These are phyloP conservation scores for Drosophila meridiana DNA, from an alignment of 2,888 invertebrate species.

Conservation along the genomic window DNA sequence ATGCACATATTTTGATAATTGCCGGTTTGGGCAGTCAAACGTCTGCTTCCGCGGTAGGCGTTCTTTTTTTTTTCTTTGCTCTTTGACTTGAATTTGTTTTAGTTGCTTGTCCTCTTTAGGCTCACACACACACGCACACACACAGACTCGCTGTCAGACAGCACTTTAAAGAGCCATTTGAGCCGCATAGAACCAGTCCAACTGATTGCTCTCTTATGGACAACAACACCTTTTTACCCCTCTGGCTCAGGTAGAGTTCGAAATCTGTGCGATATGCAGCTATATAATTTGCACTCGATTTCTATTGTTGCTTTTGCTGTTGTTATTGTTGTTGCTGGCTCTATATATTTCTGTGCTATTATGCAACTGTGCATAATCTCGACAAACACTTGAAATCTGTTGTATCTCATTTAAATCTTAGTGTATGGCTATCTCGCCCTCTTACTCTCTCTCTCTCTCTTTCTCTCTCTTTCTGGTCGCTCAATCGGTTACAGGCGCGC, in stretches of 20 bases:
- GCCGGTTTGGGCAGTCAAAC: constrained; percentile 77
- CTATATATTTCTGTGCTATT: constrained; percentile 19
- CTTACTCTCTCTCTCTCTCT: neutral
- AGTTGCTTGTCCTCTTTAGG: constrained; percentile 60
- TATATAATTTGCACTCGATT: constrained; percentile 31
- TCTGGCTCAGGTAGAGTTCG: constrained; percentile 16
- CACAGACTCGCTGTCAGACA: constrained; percentile 28
- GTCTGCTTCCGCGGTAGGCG: constrained; percentile 81
- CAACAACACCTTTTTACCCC: constrained; percentile 35
- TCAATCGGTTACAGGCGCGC: constrained; percentile 55
- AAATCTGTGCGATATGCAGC: constrained; percentile 34
- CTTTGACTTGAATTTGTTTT: constrained; percentile 74
- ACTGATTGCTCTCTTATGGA: constrained; percentile 43
- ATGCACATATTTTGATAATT: constrained; percentile 83
- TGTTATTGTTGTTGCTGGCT: neutral
- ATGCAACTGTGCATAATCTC: constrained; percentile 45
- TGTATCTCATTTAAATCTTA: constrained; percentile 42
- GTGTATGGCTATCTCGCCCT: neutral
- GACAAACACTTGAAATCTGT: constrained; percentile 49
- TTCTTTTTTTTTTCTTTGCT: constrained; percentile 48
- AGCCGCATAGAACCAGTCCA: constrained; percentile 35
- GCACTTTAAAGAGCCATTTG: constrained; percentile 44
- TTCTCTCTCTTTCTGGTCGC: constrained; percentile 10
- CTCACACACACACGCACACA: constrained; percentile 27
- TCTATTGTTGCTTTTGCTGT: neutral